phyloP scores from a whole-genome alignment of 2,113 vertebrate species.

The Meriones unguiculatus region DNA sequence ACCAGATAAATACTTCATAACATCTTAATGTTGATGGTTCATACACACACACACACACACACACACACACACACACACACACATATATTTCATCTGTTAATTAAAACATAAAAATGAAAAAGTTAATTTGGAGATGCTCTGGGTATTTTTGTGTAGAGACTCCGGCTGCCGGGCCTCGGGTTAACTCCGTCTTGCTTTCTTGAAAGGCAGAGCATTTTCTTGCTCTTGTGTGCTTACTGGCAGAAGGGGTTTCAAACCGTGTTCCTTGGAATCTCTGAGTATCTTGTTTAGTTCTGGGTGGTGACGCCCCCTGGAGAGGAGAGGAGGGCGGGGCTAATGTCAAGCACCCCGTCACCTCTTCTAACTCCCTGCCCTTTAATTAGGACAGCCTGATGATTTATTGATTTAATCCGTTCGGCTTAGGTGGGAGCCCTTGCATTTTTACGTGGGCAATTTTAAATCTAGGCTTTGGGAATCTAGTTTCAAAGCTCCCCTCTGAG shows the following conservation, averaged over 20 bases:
- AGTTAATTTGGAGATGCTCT: background rate
- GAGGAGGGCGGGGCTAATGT: background rate
- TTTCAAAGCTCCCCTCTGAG: slow-evolving; percentile 16
- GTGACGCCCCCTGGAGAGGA: background rate
- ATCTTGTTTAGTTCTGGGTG: background rate
- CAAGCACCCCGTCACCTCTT: background rate
- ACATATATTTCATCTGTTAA: background rate
- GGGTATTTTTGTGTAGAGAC: background rate
- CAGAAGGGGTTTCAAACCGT: background rate
- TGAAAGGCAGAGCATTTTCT: background rate
- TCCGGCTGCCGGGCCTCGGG: background rate
- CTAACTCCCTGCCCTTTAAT: background rate
- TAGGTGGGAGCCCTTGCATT: background rate
- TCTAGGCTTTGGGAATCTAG: slow-evolving; percentile 12
- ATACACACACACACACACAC: background rate
- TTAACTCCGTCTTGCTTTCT: background rate
- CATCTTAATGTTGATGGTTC: background rate
- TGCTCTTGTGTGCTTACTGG: background rate
- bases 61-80: too few relatives aligned
- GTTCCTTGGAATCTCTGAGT: background rate
- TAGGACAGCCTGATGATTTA: background rate
- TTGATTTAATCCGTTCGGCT: slow-evolving; percentile 10
- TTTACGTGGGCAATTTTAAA: background rate
- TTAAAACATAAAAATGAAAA: background rate
- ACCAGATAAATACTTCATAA: background rate